phyloP scores from a whole-genome alignment of 2,113 vertebrate species.

The Xyrauchen texanus region DNA sequence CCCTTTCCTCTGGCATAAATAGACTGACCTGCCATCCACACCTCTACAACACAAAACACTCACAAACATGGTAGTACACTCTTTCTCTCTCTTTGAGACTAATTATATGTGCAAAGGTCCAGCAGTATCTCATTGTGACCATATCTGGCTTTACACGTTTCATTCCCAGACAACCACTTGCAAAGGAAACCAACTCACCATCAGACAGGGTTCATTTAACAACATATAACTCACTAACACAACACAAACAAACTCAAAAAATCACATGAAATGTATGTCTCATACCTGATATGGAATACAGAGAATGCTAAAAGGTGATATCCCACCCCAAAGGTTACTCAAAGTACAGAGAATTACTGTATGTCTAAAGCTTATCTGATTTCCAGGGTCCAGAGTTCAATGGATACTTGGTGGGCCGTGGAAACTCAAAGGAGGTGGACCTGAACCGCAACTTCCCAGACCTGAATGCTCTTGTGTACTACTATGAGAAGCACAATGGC shows the following conservation, averaged over 20 bases:
- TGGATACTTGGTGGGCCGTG: constrained; percentile 87
- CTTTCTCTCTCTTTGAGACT: neutral
- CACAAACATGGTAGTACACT: too few relatives aligned
- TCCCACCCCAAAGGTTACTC: neutral
- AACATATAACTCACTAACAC: neutral
- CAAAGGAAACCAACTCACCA: neutral
- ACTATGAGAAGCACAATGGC: constrained; percentile 85
- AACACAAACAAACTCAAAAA: neutral
- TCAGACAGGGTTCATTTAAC: constrained; percentile 10
- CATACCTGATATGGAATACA: neutral
- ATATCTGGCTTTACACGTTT: neutral
- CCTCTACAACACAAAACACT: too few relatives aligned
- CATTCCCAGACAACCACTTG: neutral
- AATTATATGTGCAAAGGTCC: constrained; percentile 12
- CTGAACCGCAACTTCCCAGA: constrained; percentile 97
- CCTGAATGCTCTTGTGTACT: constrained; percentile 90
- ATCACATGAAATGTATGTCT: neutral
- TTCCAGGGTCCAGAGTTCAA: constrained; percentile 82
- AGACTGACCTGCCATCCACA: too few relatives aligned
- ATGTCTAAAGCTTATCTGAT: neutral
- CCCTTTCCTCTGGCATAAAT: too few relatives aligned
- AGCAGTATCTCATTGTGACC: constrained; percentile 9
- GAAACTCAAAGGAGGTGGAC: constrained; percentile 88
- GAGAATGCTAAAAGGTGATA: neutral
- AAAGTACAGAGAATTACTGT: neutral